phyloP scores from a whole-genome alignment of 1,140 invertebrate species.

The Diachasmimorpha longicaudata region DNA sequence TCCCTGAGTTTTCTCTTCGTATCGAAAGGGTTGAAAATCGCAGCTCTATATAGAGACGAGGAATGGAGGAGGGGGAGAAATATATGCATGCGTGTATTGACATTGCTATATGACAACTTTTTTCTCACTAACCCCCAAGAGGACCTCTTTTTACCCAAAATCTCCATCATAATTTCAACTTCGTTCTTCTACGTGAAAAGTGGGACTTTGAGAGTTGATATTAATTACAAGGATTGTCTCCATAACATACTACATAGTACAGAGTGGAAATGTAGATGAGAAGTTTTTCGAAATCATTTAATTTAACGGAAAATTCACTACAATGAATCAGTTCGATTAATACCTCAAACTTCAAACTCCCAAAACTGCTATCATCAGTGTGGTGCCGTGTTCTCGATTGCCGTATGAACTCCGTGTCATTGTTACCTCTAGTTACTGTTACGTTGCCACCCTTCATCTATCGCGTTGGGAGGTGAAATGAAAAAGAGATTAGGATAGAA shows the following conservation, averaged over 20 bases:
- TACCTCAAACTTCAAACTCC: slow-evolving; percentile 76
- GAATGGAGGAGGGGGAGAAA: no score
- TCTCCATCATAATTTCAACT: no score
- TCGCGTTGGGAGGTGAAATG: slow-evolving; percentile 21
- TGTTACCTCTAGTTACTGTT: slow-evolving; percentile 60
- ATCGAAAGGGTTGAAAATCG: no score
- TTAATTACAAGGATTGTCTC: not conserved
- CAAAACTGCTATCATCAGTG: slow-evolving; percentile 74
- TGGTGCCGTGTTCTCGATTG: slow-evolving; percentile 67
- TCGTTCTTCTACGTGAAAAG: not conserved
- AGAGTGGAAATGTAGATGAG: no score
- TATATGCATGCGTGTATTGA: no score
- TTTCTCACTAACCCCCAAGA: no score
- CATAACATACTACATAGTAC: no score
- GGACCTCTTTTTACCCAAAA: no score
- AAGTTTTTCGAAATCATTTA: not conserved
- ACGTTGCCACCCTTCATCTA: slow-evolving; percentile 57
- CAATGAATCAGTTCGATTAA: not conserved
- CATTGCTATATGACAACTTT: no score
- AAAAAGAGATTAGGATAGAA: slow-evolving; percentile 19
- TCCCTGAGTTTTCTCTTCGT: no score
- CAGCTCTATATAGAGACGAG: no score
- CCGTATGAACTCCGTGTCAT: slow-evolving; percentile 55
- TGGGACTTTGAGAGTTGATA: not conserved
- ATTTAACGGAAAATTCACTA: not conserved